Conservation (phyloP, 2,113 vertebrate species). For the Crotalus tigris region DNA sequence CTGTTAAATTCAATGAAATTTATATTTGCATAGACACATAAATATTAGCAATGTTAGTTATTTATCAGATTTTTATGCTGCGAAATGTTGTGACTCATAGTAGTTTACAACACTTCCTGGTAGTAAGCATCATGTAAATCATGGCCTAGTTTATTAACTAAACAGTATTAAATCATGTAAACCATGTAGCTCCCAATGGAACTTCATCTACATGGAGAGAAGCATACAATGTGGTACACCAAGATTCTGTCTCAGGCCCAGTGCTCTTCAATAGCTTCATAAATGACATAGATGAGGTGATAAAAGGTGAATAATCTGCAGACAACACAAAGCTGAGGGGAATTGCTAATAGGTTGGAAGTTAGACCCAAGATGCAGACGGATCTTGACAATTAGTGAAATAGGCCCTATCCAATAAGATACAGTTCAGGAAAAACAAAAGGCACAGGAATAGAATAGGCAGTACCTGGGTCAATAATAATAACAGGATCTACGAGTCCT, state of each 20-base stretch:
- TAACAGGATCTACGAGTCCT: background rate
- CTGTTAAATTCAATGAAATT: background rate
- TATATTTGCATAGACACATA: background rate
- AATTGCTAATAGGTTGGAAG: background rate
- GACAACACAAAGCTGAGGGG: background rate
- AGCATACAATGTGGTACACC: background rate
- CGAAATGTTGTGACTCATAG: background rate
- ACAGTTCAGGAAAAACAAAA: background rate
- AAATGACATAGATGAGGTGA: background rate
- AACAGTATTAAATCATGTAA: background rate
- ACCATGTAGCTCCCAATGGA: background rate
- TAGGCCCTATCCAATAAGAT: background rate
- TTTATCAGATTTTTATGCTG: background rate
- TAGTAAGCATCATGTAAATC: background rate
- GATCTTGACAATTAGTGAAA: background rate
- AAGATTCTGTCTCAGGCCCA: background rate
- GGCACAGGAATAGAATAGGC: background rate
- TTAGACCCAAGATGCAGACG: background rate
- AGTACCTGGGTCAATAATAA: background rate
- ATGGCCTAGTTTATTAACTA: background rate
- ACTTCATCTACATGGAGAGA: background rate
- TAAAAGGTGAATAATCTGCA: background rate
- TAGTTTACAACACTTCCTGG: background rate
- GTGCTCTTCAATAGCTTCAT: background rate
- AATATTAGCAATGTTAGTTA: background rate